Evolutionary conservation across 2,888 invertebrate genomes (phyloP).

Genomic region (Eilema sororculum): DNA sequence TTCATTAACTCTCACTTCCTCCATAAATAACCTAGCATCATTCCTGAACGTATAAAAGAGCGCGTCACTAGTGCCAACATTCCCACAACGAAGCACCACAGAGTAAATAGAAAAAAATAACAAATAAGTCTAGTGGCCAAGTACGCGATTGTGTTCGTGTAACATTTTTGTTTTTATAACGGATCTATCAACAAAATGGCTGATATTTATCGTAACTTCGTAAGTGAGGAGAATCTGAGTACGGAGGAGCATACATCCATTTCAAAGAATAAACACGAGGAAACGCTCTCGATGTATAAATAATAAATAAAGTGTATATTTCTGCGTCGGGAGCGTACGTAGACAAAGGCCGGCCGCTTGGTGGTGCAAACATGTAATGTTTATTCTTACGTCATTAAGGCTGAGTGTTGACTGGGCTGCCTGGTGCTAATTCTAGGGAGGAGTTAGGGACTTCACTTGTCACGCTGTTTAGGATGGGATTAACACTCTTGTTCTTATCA

Average conservation of each 20-base stretch:
- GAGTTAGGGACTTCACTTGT: constrained; percentile 63
- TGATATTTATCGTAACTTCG: constrained; percentile 63
- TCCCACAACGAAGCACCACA: constrained; percentile 61
- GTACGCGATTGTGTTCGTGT: constrained; percentile 64
- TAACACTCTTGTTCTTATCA: constrained; percentile 27
- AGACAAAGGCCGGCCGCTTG: constrained; percentile 78
- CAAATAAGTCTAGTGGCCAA: constrained; percentile 65
- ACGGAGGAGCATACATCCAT: constrained; percentile 76
- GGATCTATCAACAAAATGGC: constrained; percentile 72
- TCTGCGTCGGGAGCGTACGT: constrained; percentile 76
- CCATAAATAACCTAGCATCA: constrained; percentile 70
- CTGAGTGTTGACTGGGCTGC: constrained; percentile 75
- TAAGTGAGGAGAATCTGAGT: constrained; percentile 55
- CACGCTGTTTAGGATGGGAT: constrained; percentile 53
- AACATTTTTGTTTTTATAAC: constrained; percentile 71
- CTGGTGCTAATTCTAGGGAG: constrained; percentile 80
- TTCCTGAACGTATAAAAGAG: constrained; percentile 64
- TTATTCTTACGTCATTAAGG: constrained; percentile 84
- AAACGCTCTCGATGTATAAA: constrained; percentile 83
- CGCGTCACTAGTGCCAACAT: constrained; percentile 60
- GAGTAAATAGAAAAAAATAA: constrained; percentile 69
- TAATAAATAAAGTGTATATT: constrained; percentile 84
- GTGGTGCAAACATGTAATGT: constrained; percentile 76
- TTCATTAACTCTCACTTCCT: constrained; percentile 81
- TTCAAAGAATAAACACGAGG: constrained; percentile 82